These are phyloP conservation scores for Chauna torquata DNA, from an alignment of 2,113 vertebrate species.

Conservation along the genomic window DNA sequence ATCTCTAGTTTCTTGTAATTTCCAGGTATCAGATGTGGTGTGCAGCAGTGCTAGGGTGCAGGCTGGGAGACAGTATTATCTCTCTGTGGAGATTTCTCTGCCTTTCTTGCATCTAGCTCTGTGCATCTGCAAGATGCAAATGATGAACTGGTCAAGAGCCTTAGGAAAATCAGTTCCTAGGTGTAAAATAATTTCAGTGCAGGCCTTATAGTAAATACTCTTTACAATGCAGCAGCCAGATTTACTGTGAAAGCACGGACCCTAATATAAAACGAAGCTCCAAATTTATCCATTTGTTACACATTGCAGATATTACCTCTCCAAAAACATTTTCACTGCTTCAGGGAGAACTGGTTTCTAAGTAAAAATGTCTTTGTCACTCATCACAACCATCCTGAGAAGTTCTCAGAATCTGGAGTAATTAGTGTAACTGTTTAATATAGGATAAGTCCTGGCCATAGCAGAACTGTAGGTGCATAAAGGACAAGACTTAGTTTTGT, in stretches of 20 bases:
- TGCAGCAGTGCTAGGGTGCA: neutral
- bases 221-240: neutral
- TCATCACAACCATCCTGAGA: neutral
- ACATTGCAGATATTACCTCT: neutral
- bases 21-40: neutral
- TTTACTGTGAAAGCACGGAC: neutral
- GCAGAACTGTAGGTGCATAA: neutral
- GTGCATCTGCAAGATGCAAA: neutral
- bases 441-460: neutral
- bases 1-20: neutral
- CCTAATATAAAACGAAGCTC: neutral
- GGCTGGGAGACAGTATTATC: neutral
- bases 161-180: neutral
- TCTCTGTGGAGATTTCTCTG: neutral
- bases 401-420: neutral
- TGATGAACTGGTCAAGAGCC: neutral
- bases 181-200: neutral
- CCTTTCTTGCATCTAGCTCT: neutral
- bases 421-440: neutral
- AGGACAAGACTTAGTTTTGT: constrained; percentile 5
- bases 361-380: neutral
- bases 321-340: neutral
- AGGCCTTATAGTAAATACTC: neutral
- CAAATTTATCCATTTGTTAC: neutral
- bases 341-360: neutral